A percentile compares a stretch with the other conserved stretches of the same genome.
Evolutionary conservation across 2,888 invertebrate species (phyloP).

Genomic region (Falcaria lacertinaria): DNA sequence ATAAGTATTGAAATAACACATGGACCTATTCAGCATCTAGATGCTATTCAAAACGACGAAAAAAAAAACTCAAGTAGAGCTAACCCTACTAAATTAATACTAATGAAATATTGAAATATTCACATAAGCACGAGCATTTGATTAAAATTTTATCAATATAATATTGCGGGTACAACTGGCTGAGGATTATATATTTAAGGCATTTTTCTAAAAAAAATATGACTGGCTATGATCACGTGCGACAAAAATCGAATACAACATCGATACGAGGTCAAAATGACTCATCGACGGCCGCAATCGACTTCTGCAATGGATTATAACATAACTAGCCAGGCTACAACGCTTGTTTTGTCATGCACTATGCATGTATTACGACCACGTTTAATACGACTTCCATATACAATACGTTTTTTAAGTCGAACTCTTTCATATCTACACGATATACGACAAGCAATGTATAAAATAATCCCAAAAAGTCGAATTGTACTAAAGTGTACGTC

Average conservation of each 20-base stretch:
- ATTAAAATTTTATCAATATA: no score
- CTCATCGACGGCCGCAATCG: slow-evolving; percentile 42
- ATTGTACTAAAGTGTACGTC: not conserved
- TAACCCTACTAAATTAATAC: no score
- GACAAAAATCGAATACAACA: slow-evolving; percentile 18
- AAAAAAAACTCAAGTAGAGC: no score
- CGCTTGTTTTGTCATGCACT: slow-evolving; percentile 23
- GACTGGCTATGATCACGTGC: slow-evolving; percentile 5
- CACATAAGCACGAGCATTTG: no score
- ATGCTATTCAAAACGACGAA: no score
- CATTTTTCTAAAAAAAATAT: slow-evolving; percentile 12
- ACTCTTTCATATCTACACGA: not conserved
- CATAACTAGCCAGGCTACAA: slow-evolving; percentile 29
- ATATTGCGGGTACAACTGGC: no score
- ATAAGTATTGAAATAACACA: slow-evolving; percentile 1
- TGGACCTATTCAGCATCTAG: no score
- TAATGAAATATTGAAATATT: no score
- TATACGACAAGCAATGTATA: slow-evolving; percentile 5
- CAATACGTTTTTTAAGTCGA: slow-evolving; percentile 10
- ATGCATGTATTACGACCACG: slow-evolving; percentile 5
- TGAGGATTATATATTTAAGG: no score
- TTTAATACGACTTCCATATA: slow-evolving; percentile 3
- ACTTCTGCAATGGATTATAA: slow-evolving; percentile 47
- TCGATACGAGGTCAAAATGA: slow-evolving; percentile 36
- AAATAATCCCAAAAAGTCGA: not conserved